Conservation (phyloP, 2,888 invertebrate species). For the Ochropacha duplaris region DNA sequence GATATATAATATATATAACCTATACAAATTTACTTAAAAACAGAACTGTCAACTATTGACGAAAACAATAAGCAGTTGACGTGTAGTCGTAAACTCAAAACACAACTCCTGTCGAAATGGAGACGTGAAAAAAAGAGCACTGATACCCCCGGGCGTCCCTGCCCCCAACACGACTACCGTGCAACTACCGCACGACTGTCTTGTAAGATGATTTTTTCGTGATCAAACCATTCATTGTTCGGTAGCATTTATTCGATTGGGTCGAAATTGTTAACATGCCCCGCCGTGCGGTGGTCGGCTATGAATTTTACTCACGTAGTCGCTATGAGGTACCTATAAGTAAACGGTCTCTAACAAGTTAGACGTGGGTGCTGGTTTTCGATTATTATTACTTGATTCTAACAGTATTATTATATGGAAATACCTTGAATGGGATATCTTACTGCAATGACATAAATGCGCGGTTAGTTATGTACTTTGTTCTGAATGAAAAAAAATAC, state of each 20-base stretch:
- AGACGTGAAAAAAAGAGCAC: slow-evolving; percentile 19
- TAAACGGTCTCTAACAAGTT: slow-evolving; percentile 24
- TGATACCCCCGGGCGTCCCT: slow-evolving; percentile 15
- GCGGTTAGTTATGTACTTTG: no score
- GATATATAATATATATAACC: no score
- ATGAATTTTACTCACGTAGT: slow-evolving; percentile 55
- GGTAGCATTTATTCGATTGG: slow-evolving; percentile 75
- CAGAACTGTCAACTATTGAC: background rate
- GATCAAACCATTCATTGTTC: slow-evolving; percentile 80
- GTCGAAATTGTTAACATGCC: slow-evolving; percentile 70
- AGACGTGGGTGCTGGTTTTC: slow-evolving; percentile 22
- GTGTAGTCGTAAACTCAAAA: slow-evolving; percentile 11
- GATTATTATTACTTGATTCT: slow-evolving; percentile 6
- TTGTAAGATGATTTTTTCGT: slow-evolving; percentile 82
- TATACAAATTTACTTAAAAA: no score
- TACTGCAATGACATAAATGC: no score
- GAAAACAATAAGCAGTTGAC: background rate
- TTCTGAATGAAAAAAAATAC: no score
- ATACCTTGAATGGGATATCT: no score
- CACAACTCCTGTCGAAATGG: slow-evolving; percentile 6
- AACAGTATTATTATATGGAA: background rate
- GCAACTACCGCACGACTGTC: slow-evolving; percentile 68
- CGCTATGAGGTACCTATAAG: slow-evolving; percentile 20
- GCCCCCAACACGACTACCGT: slow-evolving; percentile 64
- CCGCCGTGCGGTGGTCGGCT: slow-evolving; percentile 44